Conservation (phyloP, 2,797 vertebrate genomes). For the Epinephelus awoara region DNA sequence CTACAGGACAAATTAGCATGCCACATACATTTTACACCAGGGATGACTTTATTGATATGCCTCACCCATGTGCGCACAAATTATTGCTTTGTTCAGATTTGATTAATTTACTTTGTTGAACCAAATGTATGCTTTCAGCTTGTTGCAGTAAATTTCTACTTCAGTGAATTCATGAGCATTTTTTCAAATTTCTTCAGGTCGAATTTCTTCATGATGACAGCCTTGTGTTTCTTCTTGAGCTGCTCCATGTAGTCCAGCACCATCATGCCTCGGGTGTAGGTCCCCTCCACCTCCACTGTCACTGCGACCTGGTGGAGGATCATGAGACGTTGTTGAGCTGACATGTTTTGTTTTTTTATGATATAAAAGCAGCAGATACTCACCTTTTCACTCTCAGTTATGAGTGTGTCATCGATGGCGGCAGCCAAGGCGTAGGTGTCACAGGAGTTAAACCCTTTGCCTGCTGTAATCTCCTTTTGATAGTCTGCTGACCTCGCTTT, state of each 20-base stretch:
- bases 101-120: not conserved
- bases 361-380: not conserved
- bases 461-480: conserved; percentile 62
- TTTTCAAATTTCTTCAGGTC: conserved; percentile 78
- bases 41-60: too few relatives aligned
- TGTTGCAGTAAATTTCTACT: conserved; percentile 52
- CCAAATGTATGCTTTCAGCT: too few relatives aligned
- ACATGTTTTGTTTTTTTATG: not conserved
- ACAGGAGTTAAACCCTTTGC: conserved; percentile 81
- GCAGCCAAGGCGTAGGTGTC: conserved; percentile 85
- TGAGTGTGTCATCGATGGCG: conserved; percentile 74
- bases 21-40: too few relatives aligned
- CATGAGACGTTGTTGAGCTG: not conserved
- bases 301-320: conserved; percentile 59
- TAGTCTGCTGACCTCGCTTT: conserved; percentile 27
- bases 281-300: conserved; percentile 79
- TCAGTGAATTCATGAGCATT: conserved; percentile 75
- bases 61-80: too few relatives aligned
- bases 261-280: conserved; percentile 83
- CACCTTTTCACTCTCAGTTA: conserved; percentile 62
- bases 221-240: conserved; percentile 79
- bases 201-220: conserved; percentile 75
- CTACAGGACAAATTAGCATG: too few relatives aligned
- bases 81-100: not conserved
- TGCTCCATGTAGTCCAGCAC: conserved; percentile 76